A percentile compares a stretch with the other conserved stretches of the same genome.
These are phyloP conservation scores for Luperina testacea DNA, from an alignment of 2,888 invertebrate genomes.

Conservation along the genomic window DNA sequence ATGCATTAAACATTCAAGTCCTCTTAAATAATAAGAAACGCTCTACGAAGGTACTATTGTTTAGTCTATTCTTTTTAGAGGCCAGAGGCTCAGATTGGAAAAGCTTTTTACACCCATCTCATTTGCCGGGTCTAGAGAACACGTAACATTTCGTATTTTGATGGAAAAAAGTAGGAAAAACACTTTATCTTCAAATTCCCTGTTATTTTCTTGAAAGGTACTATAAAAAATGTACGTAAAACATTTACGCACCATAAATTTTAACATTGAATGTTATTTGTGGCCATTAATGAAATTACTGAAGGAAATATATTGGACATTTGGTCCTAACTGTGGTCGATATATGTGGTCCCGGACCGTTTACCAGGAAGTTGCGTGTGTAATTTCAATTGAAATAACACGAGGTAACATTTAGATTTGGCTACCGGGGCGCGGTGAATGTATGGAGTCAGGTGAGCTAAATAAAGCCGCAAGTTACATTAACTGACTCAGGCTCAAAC, in stretches of 20 bases:
- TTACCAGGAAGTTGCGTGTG: slow-evolving; percentile 60
- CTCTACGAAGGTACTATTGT: slow-evolving; percentile 84
- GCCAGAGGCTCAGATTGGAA: slow-evolving; percentile 87
- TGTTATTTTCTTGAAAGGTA: slow-evolving; percentile 87
- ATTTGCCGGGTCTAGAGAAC: slow-evolving; percentile 82
- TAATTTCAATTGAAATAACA: slow-evolving; percentile 56
- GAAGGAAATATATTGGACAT: slow-evolving; percentile 70
- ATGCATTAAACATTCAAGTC: slow-evolving; percentile 87
- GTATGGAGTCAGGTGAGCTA: neutral
- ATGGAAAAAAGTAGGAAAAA: slow-evolving; percentile 74
- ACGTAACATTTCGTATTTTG: slow-evolving; percentile 83
- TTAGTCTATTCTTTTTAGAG: slow-evolving; percentile 86
- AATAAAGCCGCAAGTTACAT: neutral
- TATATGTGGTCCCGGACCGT: slow-evolving; percentile 50
- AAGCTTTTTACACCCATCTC: slow-evolving; percentile 85
- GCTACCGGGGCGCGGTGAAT: neutral
- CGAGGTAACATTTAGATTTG: slow-evolving; percentile 29
- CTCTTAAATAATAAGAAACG: slow-evolving; percentile 88
- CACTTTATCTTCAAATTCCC: slow-evolving; percentile 84
- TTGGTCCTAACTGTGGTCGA: slow-evolving; percentile 60
- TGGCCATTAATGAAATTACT: slow-evolving; percentile 82
- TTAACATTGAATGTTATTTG: slow-evolving; percentile 82
- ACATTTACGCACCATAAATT: slow-evolving; percentile 85
- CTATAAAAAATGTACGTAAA: slow-evolving; percentile 85
- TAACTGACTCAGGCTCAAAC: neutral